Evolutionary conservation across 2,888 invertebrate species (phyloP), one percentile per base, ranked within the genome.

Genomic region (Apamea monoglypha): DNA sequence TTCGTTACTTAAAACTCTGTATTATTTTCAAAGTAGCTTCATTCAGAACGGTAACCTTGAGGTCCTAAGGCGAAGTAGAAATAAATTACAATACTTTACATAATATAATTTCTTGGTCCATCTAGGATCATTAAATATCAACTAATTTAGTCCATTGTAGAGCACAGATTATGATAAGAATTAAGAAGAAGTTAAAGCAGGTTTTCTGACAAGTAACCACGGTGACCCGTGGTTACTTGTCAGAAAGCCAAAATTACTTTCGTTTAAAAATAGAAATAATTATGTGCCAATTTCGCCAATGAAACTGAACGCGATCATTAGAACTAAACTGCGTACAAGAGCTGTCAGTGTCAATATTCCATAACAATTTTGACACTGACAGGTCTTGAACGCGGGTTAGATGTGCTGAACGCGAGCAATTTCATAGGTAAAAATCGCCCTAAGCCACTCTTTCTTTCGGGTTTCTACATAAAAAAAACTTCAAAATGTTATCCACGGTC

Each of bases 21-120:
- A 29, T 74, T 66, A 29, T 66, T 64, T 79, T 18, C n/a, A 29
- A 59, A 59, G 25, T n/a, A 59, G 21, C 8, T 75, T 36, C 14
- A 47, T 47, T 76, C 12, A 40, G 6, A 76, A 36, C 5, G 6
- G 8, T 44, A 6, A 8, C n/a, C 32, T 71, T 53, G 16, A 0
- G 5, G 18, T 21, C 2, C 7, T 59, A 12, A 47, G 4, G 18
- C 32, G 6, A 36, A 18, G 21, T 66, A 36, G 29, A 44, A 78
- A 68, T 47, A 69, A 29, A 47, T 21, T 50, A 32, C 7, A 50
- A 68, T 7, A 21, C n/a, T 8, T n/a, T 44, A 18, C n/a, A 2
- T 18, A 67, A 8, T 29, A 68, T 0, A 2, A 44, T 68, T 68
- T 68, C 7, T 12, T 47, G 47, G 18, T n/a, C 14, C n/a, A 47